Evolutionary conservation across 1,140 invertebrate species (phyloP).

Genomic region (Drosophila dunni): DNA sequence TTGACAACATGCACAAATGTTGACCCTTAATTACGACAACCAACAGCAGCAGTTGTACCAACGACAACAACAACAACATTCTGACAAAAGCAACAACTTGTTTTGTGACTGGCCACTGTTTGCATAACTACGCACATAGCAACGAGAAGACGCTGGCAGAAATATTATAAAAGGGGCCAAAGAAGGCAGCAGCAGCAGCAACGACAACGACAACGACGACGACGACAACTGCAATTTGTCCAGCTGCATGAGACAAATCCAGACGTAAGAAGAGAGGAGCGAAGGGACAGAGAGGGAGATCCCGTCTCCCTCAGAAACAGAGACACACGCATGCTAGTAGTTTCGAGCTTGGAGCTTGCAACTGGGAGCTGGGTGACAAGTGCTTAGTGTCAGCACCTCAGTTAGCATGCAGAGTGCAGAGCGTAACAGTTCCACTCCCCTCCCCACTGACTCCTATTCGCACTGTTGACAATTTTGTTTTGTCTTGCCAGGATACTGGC

Average conservation of each 20-base stretch:
- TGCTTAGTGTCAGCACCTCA: slow-evolving; percentile 80
- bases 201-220: slow-evolving; percentile 48
- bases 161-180: slow-evolving; percentile 47
- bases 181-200: slow-evolving; percentile 50
- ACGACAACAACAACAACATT: slow-evolving; percentile 40
- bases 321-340: slow-evolving; percentile 57
- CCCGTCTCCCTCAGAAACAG: no score
- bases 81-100: slow-evolving; percentile 60
- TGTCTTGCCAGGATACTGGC: slow-evolving; percentile 34
- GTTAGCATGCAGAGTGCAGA: slow-evolving; percentile 71
- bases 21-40: slow-evolving; percentile 81
- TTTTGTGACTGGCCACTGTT: slow-evolving; percentile 70
- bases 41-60: slow-evolving; percentile 7
- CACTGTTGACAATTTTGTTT: slow-evolving; percentile 72
- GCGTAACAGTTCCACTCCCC: slow-evolving; percentile 14
- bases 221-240: slow-evolving; percentile 81
- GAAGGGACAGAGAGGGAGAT: slow-evolving; percentile 12
- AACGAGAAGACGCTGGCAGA: slow-evolving; percentile 45
- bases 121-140: slow-evolving; percentile 78
- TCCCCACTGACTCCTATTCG: no score
- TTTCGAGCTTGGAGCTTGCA: slow-evolving; percentile 5
- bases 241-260: slow-evolving; percentile 59
- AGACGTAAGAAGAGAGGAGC: slow-evolving; percentile 9
- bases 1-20: slow-evolving; percentile 81
- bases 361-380: slow-evolving; percentile 72